Conservation (phyloP, 2,113 vertebrate genomes). For the Pantherophis guttatus region DNA sequence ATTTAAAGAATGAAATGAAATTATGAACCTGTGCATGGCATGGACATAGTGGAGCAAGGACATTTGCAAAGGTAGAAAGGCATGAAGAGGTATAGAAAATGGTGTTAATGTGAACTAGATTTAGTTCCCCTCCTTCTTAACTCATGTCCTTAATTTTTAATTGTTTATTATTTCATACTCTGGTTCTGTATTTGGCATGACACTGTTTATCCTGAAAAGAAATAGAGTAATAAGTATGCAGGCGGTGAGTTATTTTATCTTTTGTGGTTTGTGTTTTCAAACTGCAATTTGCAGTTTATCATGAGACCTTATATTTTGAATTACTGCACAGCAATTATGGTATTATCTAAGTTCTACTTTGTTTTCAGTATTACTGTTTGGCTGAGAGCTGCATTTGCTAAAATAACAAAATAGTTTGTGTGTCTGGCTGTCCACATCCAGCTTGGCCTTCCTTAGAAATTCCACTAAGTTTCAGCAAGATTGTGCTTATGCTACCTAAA, state of each 20-base stretch:
- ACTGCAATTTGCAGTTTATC: neutral
- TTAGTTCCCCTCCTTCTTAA: neutral
- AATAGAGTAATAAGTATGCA: neutral
- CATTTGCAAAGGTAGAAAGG: neutral
- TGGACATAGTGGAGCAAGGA: neutral
- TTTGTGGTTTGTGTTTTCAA: neutral
- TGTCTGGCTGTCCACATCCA: neutral
- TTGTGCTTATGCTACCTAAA: neutral
- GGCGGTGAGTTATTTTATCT: neutral
- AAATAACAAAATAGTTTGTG: neutral
- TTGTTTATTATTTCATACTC: neutral
- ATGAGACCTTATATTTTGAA: neutral
- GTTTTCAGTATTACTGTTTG: neutral
- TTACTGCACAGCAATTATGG: neutral
- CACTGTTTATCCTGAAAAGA: neutral
- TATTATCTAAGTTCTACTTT: neutral
- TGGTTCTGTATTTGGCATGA: neutral
- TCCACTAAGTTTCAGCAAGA: neutral
- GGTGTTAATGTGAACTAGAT: neutral
- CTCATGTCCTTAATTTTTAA: neutral
- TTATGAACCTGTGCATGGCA: neutral
- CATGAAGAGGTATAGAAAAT: neutral
- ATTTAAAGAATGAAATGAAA: neutral
- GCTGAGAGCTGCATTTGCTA: neutral
- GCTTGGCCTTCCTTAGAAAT: neutral